These are phyloP conservation scores for Clamator glandarius DNA, from an alignment of 2,797 vertebrate species.

Conservation along the genomic window DNA sequence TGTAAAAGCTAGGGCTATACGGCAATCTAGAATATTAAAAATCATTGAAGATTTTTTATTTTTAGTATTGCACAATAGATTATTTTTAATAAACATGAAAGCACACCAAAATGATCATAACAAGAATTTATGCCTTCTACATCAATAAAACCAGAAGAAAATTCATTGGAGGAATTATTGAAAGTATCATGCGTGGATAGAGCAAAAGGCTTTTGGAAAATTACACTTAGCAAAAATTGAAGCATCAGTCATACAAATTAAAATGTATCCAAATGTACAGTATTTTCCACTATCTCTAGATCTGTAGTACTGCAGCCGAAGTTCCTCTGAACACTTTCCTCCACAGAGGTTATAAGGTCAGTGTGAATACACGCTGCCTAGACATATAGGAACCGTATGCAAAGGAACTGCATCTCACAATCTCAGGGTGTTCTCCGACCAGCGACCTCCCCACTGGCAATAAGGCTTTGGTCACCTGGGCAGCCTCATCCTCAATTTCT, in stretches of 20 bases:
- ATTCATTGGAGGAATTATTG: background rate
- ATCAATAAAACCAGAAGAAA: background rate
- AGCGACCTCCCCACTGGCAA: rapidly evolving
- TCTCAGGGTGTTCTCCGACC: background rate
- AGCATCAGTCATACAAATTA: background rate
- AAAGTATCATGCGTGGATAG: background rate
- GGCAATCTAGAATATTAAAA: background rate
- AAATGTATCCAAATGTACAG: background rate
- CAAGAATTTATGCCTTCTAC: background rate
- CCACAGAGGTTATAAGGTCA: background rate
- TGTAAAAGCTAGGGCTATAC: background rate
- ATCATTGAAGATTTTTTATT: background rate
- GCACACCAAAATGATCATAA: background rate
- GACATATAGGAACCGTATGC: background rate
- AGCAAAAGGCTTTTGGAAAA: slow-evolving; percentile 1
- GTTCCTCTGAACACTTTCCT: background rate
- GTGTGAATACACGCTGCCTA: background rate
- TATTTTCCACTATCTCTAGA: background rate
- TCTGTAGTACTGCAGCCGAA: background rate
- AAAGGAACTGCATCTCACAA: background rate
- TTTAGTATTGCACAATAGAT: background rate
- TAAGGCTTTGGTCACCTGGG: background rate
- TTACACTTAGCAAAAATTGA: background rate
- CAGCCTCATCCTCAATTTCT: background rate
- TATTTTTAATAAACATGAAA: background rate